Evolutionary conservation across 2,888 invertebrate genomes (phyloP).

Genomic region (Ryuthela nishihirai): DNA sequence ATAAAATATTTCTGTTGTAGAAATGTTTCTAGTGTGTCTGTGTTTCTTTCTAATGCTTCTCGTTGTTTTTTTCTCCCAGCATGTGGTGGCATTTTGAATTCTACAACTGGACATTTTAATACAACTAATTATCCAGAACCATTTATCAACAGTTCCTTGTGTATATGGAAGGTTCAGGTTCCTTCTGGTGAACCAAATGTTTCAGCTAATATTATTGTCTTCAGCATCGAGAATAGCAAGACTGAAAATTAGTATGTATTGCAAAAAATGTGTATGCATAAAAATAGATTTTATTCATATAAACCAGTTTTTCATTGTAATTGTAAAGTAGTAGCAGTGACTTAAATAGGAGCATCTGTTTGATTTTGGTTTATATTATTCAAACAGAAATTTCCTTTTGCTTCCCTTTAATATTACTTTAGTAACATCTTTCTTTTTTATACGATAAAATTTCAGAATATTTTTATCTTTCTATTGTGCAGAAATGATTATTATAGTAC

Average conservation of each 20-base stretch:
- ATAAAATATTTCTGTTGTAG: no score
- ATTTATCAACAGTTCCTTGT: constrained; percentile 7
- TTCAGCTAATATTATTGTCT: constrained; percentile 15
- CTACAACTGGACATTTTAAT: constrained; percentile 1
- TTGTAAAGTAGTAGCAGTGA: no score
- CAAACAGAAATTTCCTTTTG: no score
- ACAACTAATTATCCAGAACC: not conserved
- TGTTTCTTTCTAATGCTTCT: no score
- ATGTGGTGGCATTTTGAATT: constrained; percentile 9
- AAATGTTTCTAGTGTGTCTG: no score
- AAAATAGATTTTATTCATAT: no score
- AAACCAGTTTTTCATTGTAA: no score
- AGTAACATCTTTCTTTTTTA: not conserved
- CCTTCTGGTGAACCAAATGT: not conserved
- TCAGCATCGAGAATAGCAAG: constrained; percentile 3
- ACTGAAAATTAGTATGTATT: constrained; percentile 25
- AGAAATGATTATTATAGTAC: no score
- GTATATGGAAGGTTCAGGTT: constrained; percentile 21
- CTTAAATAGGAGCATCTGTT: no score
- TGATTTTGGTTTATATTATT: no score
- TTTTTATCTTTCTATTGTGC: not conserved
- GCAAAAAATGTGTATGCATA: not conserved
- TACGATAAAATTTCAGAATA: not conserved
- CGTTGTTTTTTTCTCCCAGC: constrained; percentile 3
- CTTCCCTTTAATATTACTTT: no score